Percentiles rank a stretch among this genome's conserved stretches.
Evolutionary conservation across 2,113 vertebrate species (phyloP).

Genomic region (Lethenteron camtschaticum): DNA sequence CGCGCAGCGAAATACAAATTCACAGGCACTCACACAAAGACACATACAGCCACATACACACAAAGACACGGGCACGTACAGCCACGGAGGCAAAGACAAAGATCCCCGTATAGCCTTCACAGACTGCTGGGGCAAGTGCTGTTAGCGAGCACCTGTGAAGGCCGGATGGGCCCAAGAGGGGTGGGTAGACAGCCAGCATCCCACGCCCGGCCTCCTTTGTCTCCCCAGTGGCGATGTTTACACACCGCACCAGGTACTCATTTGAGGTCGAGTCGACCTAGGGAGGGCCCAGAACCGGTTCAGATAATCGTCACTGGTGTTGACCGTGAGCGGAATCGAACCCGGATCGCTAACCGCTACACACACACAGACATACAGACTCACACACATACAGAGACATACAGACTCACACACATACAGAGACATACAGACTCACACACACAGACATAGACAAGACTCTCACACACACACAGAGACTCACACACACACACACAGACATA

Average conservation of each 20-base stretch:
- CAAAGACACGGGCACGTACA: too few relatives aligned
- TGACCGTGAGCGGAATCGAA: background rate
- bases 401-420: too few relatives aligned
- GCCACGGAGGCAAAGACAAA: background rate
- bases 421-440: too few relatives aligned
- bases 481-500: too few relatives aligned
- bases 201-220: background rate
- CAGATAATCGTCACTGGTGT: background rate
- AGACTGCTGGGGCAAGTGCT: background rate
- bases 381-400: too few relatives aligned
- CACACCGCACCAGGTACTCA: background rate
- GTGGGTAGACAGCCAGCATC: background rate
- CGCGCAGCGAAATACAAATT: background rate
- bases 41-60: background rate
- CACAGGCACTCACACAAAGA: background rate
- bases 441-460: too few relatives aligned
- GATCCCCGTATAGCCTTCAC: background rate
- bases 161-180: background rate
- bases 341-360: background rate
- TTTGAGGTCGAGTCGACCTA: background rate
- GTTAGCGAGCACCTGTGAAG: background rate
- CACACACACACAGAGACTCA: too few relatives aligned
- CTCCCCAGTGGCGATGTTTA: background rate
- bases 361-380: background rate
- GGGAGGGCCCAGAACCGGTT: background rate